phyloP scores from a whole-genome alignment of 2,797 vertebrate genomes.

The Liasis olivaceus region DNA sequence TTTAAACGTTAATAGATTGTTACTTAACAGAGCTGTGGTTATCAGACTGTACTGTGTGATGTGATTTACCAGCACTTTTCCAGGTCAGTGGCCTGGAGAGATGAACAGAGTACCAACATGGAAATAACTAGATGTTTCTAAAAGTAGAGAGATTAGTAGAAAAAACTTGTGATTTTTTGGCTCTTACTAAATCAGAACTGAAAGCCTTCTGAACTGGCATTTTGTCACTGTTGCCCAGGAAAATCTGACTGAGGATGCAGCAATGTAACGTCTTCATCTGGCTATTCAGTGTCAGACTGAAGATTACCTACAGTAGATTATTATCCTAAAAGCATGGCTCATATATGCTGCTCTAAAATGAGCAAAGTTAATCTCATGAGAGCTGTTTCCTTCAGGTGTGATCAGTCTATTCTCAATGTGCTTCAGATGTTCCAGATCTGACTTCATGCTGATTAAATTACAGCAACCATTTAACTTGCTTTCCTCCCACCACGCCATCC shows the following conservation, averaged over 20 bases:
- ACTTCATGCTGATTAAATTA: slow-evolving; percentile 30
- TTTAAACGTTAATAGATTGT: neutral
- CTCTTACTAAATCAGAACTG: neutral
- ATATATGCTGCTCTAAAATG: neutral
- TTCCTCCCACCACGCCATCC: slow-evolving; percentile 1
- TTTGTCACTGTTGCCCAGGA: neutral
- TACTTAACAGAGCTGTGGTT: neutral
- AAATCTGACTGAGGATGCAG: neutral
- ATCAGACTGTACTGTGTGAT: no score
- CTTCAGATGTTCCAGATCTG: neutral
- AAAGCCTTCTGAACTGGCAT: neutral
- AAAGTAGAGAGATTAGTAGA: neutral
- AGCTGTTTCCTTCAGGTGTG: neutral
- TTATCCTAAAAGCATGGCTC: neutral
- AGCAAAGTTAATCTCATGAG: neutral
- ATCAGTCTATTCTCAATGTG: neutral
- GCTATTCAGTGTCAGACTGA: neutral
- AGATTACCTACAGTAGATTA: neutral
- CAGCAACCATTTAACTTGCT: neutral
- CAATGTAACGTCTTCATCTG: neutral
- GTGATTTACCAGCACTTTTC: neutral
- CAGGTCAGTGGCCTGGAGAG: neutral
- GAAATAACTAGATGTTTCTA: neutral
- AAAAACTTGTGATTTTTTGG: neutral
- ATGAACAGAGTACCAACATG: neutral